A percentile compares a stretch with the other conserved stretches of the same genome.
These are phyloP conservation scores for Lepidotrigona ventralis DNA, from an alignment of 1,140 invertebrate genomes.

Conservation along the genomic window DNA sequence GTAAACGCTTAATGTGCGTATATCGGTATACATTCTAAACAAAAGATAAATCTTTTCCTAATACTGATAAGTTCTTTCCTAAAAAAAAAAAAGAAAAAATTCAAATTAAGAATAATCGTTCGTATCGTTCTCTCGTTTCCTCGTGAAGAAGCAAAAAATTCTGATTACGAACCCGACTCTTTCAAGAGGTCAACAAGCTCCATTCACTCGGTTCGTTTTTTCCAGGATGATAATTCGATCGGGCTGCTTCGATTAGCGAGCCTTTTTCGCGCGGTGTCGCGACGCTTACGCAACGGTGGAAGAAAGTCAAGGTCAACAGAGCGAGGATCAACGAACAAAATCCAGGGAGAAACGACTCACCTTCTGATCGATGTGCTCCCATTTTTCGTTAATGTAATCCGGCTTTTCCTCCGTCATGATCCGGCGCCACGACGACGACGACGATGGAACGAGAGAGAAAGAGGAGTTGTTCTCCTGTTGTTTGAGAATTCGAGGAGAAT, in stretches of 20 bases:
- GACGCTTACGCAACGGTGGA: slow-evolving; percentile 49
- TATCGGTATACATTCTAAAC: no score
- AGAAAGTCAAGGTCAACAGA: not conserved
- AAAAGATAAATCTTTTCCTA: not conserved
- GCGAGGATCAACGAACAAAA: not conserved
- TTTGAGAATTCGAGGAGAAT: not conserved
- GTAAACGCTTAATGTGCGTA: no score
- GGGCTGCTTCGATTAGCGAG: not conserved
- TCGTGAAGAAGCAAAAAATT: not conserved
- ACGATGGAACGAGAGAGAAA: not conserved
- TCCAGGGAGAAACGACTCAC: slow-evolving; percentile 58
- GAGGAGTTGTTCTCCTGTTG: not conserved
- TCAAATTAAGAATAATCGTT: not conserved
- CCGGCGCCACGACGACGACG: not conserved
- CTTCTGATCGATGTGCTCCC: slow-evolving; percentile 72
- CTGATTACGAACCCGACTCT: not conserved
- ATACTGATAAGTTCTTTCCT: not conserved
- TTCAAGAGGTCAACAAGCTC: not conserved
- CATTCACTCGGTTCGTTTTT: not conserved
- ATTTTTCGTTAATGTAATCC: slow-evolving; percentile 71
- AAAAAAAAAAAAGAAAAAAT: rapidly evolving
- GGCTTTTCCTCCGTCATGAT: slow-evolving; percentile 67
- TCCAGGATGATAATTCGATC: not conserved
- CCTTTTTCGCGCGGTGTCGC: not conserved
- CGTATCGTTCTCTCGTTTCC: not conserved